A percentile compares a stretch with the other conserved stretches of the same genome.
Conservation (phyloP, 2,797 vertebrate genomes). For the Odontamblyopus lacepedii region DNA sequence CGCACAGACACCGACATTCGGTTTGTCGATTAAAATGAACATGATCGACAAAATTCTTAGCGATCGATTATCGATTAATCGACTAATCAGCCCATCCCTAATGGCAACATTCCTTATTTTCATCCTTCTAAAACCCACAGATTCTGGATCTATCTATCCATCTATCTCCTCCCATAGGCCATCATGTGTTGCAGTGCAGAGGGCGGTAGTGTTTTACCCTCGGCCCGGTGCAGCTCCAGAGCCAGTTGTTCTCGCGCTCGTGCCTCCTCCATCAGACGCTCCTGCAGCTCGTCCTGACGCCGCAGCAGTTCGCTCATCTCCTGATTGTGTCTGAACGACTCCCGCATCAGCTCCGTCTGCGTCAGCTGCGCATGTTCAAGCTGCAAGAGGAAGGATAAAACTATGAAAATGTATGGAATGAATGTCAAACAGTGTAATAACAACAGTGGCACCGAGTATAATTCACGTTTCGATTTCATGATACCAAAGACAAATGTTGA, state of each 20-base stretch:
- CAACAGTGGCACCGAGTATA: too few species aligned
- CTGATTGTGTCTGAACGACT: constrained; percentile 89
- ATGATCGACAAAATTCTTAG: too few species aligned
- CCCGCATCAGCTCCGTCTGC: constrained; percentile 92
- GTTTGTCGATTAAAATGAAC: too few species aligned
- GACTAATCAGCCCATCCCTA: too few species aligned
- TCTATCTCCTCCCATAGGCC: too few species aligned
- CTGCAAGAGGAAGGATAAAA: constrained; percentile 59
- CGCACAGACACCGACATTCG: too few species aligned
- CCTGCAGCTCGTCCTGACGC: constrained; percentile 92
- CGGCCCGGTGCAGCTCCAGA: constrained; percentile 90
- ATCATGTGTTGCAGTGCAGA: neutral
- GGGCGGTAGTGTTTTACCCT: constrained; percentile 74
- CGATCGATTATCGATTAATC: too few species aligned
- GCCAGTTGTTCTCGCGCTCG: constrained; percentile 89
- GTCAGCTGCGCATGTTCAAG: constrained; percentile 92
- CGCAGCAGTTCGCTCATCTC: constrained; percentile 85
- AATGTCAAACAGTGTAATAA: neutral
- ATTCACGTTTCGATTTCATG: neutral
- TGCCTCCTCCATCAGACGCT: constrained; percentile 85
- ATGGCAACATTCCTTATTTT: too few species aligned
- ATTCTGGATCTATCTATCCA: too few species aligned
- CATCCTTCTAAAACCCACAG: too few species aligned
- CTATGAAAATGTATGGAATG: neutral
- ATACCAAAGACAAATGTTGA: neutral